Evolutionary conservation across 2,888 invertebrate species (phyloP), one percentile per base, ranked within the genome.

Genomic region (Erebia epiphron): DNA sequence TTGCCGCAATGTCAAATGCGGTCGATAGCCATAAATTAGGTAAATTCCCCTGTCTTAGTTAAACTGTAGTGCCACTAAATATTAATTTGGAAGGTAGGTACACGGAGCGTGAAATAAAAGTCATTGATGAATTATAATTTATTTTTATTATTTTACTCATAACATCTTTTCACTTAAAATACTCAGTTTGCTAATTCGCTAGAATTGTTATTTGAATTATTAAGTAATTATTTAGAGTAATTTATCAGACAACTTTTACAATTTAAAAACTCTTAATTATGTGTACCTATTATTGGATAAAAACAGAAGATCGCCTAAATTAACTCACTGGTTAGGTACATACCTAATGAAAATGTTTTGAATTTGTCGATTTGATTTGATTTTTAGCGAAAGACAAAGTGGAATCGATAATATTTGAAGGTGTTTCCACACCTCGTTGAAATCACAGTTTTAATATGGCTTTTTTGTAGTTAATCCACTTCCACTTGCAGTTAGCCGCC

Each of bases 91-190:
- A 2, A 54, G 16, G 5, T 26, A 8, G 14, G n/a, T 49, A 11
- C 4, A 9, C n/a, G 18, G 13, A 13, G n/a, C 21, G 14, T 21
- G 13, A 76, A 77, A 75, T 71, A 73, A 72, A 73, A 67, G 43
- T 56, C 60, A 14, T 16, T 18, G 50, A 52, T 54, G 65, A 70
- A 71, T 74, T 74, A 72, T 68, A 69, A 72, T 74, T 89, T 88
- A 86, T 81, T 90, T 91, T 89, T 87, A 92, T 90, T 83, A 91
- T 91, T 91, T 91, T 92, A 92, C 85, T 93, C 89, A 85, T 92
- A 93, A 93, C 92, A 93, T 92, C 86, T 86, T 88, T 86, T 80
- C 82, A 67, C 91, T 91, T 91, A 90, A 86, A 82, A 88, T 89
- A 92, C 86, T 91, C 91, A 88, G 89, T 85, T 87, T 82, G 41